Base-by-base conservation (phyloP, 2,797 vertebrate species). In the Eremophila alpestris region DNA sequence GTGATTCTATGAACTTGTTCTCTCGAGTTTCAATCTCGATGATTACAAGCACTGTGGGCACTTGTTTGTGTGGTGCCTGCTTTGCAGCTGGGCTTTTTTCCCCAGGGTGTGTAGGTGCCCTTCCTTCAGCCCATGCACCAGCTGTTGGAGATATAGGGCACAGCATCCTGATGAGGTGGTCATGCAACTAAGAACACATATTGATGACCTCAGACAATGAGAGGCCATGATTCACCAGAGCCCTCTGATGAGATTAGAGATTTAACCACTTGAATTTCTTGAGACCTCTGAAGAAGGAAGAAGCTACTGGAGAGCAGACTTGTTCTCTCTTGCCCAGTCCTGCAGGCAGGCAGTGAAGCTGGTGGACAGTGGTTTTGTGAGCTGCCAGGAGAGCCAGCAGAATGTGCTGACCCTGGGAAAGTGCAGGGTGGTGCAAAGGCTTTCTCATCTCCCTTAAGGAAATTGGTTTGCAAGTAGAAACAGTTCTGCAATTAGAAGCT, bases 381-480 rank as follows among this genome's bases (percentile, higher is more conserved):
- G 71, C 64, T 92, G 71, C 84, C 87, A 40, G 65, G 74, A 82
- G n/a, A 83, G 78, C 64, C 64, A 75, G 1, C 12, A 83, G 45
- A 95, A 65, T 73, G 58, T 91, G 84, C 90, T 92, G 94, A 92
- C 69, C 14, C 0, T 67, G 76, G 59, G 62, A 80, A 87, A 92
- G 59, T 1, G 1, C 71, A 68, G 54, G 43, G n/a, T 85, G 76
- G 62, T 87, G 82, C 65, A 65, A 83, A 92, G 60, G 29, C 73
- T 91, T 93, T 83, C 43, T 88, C 16, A 2, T 75, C 65, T 87
- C 36, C 76, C 34, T 24, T 4, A 4, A 19, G 65, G 87, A 83
- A 95, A 85, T 63, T 41, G 82, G 59, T 71, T 86, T 87, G 87
- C 93, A 92, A 93, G 87, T 88, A 81, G 89, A 83, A 93, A 92